Percentiles rank a stretch among this genome's conserved stretches.
Conservation (phyloP, 2,888 invertebrate genomes). For the Griposia aprilina region DNA sequence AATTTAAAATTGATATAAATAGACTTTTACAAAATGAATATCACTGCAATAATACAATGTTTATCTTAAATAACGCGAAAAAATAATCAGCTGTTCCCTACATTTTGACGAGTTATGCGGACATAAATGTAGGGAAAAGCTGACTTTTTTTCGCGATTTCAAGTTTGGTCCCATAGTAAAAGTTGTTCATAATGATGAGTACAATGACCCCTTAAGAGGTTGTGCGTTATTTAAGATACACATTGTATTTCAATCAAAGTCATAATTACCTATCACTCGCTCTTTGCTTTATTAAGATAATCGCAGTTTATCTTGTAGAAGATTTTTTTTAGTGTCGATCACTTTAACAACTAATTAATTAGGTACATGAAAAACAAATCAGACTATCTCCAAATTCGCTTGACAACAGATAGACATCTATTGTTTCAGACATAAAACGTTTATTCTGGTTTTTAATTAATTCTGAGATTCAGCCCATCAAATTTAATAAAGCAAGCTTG, state of each 20-base stretch:
- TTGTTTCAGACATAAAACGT: constrained; percentile 44
- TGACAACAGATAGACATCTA: constrained; percentile 18
- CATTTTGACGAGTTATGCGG: too few species aligned
- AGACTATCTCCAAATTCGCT: neutral
- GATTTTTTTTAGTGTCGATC: neutral
- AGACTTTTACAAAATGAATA: neutral
- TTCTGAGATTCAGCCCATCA: constrained; percentile 48
- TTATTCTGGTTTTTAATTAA: constrained; percentile 65
- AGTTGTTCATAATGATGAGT: too few species aligned
- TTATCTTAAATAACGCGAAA: too few species aligned
- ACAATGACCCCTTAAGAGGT: too few species aligned
- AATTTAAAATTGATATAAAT: neutral
- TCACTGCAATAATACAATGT: neutral
- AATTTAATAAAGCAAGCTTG: constrained; percentile 62
- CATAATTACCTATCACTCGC: neutral
- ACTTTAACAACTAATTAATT: neutral
- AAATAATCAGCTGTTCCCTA: too few species aligned
- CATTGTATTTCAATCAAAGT: neutral
- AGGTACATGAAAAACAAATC: constrained; percentile 13
- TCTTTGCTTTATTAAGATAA: neutral
- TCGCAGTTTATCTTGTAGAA: neutral
- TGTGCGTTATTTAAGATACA: too few species aligned
- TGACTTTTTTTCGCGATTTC: too few species aligned
- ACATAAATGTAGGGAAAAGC: too few species aligned
- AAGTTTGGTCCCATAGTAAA: too few species aligned